These are phyloP conservation scores for Trachythela sp. DNA, from an alignment of 64 coral and sea anemone species.

Conservation along the genomic window DNA sequence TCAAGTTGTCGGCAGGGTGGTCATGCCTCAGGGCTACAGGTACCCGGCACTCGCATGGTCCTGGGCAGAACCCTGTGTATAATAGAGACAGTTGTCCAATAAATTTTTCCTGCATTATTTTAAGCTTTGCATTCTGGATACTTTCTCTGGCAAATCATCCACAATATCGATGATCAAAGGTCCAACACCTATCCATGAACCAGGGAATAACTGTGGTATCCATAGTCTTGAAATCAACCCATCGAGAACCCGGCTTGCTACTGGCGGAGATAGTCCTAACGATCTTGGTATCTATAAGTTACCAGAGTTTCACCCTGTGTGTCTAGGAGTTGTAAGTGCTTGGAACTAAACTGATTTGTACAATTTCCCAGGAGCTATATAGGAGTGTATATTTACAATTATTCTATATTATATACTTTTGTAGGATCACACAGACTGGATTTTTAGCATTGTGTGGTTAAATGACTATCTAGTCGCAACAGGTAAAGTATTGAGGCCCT, in stretches of 20 bases:
- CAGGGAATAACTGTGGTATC: slow-evolving; percentile 66
- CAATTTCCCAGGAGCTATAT: no score
- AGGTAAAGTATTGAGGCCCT: slow-evolving; percentile 33
- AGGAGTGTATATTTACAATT: no score
- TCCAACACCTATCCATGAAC: slow-evolving; percentile 37
- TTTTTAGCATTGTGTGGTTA: slow-evolving; percentile 89
- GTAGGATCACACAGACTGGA: slow-evolving; percentile 81
- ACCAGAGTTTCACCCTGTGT: slow-evolving; percentile 89
- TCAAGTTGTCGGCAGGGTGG: no score
- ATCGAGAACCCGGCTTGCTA: slow-evolving; percentile 61
- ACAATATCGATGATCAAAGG: slow-evolving; percentile 68
- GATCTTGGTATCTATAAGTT: slow-evolving; percentile 82
- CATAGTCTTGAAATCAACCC: slow-evolving; percentile 74
- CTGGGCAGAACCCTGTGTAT: no score
- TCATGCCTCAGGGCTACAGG: no score
- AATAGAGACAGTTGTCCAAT: not conserved
- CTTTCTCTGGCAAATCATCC: not conserved
- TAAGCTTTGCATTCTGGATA: not conserved
- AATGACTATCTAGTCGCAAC: slow-evolving; percentile 67
- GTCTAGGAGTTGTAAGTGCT: slow-evolving; percentile 79
- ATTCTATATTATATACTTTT: no score
- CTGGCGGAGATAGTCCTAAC: slow-evolving; percentile 92
- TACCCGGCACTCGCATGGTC: no score
- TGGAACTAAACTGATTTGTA: no score
- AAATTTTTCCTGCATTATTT: not conserved